phyloP scores from a whole-genome alignment of 2,797 vertebrate species.

The Podarcis lilfordi region DNA sequence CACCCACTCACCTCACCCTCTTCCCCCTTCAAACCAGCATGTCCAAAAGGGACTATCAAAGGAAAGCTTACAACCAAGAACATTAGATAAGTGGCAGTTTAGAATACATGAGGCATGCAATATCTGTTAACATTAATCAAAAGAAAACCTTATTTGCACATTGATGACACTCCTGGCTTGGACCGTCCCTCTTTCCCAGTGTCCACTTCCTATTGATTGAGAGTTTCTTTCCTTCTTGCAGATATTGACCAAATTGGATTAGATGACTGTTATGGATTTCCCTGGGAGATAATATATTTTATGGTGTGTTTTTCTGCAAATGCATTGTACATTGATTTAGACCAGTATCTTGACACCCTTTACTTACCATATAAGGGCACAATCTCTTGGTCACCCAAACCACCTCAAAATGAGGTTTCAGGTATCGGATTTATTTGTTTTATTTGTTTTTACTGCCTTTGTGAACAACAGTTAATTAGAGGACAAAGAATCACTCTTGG shows the following conservation, averaged over 20 bases:
- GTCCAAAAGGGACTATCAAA: not conserved
- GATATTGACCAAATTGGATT: not conserved
- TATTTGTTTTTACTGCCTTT: not conserved
- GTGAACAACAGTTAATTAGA: not conserved
- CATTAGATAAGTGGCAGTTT: not conserved
- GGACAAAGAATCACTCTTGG: not conserved
- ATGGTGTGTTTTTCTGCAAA: slow-evolving; percentile 22
- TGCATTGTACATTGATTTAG: slow-evolving; percentile 59
- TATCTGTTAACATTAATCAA: not conserved
- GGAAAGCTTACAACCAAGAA: not conserved
- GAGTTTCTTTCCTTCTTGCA: not conserved
- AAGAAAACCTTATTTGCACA: not conserved
- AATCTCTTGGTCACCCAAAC: not conserved
- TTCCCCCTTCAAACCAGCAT: not conserved
- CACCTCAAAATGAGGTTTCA: not conserved
- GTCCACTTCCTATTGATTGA: not conserved
- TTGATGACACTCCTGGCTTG: not conserved
- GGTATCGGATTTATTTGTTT: not conserved
- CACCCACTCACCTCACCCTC: too few relatives aligned
- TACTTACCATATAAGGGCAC: not conserved
- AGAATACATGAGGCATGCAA: not conserved
- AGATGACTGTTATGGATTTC: not conserved
- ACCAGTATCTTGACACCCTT: slow-evolving; percentile 40
- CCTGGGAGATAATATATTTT: slow-evolving; percentile 1
- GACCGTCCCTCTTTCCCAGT: not conserved